Evolutionary conservation across 2,888 invertebrate genomes (phyloP).

Genomic region (Salticus scenicus): DNA sequence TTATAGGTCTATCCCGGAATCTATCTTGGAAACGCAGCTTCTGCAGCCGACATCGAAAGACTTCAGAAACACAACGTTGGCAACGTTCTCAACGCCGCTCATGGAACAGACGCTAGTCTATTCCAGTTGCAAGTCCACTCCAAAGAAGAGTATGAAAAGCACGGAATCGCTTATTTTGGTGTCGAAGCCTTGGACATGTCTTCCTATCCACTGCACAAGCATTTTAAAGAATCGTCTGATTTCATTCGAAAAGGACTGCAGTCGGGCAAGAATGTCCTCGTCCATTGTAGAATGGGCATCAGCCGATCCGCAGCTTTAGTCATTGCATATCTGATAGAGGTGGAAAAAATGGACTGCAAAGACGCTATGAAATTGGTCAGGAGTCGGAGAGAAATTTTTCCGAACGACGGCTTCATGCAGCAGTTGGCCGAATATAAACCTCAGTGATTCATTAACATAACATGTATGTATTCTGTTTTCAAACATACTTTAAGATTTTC

Average conservation of each 20-base stretch:
- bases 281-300: slow-evolving; percentile 77
- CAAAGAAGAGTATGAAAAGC: background rate
- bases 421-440: slow-evolving; percentile 73
- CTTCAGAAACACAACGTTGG: slow-evolving; percentile 5
- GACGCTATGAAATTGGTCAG: slow-evolving; percentile 76
- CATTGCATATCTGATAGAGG: slow-evolving; percentile 77
- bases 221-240: slow-evolving; percentile 15
- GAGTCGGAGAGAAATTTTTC: slow-evolving; percentile 76
- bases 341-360: slow-evolving; percentile 75
- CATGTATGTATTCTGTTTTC: too few species aligned
- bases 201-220: slow-evolving; percentile 29
- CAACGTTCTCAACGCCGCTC: slow-evolving; percentile 50
- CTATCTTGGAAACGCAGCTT: slow-evolving; percentile 30
- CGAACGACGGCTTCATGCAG: slow-evolving; percentile 77
- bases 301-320: slow-evolving; percentile 78
- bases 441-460: slow-evolving; percentile 29
- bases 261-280: slow-evolving; percentile 75
- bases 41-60: slow-evolving; percentile 20
- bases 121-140: slow-evolving; percentile 24
- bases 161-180: slow-evolving; percentile 36
- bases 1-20: slow-evolving; percentile 57
- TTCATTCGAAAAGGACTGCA: slow-evolving; percentile 37
- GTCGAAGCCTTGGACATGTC: slow-evolving; percentile 47
- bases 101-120: slow-evolving; percentile 22
- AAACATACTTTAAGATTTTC: too few species aligned